Evolutionary conservation across 2,113 vertebrate species (phyloP).

Genomic region (Nematolebias whitei): DNA sequence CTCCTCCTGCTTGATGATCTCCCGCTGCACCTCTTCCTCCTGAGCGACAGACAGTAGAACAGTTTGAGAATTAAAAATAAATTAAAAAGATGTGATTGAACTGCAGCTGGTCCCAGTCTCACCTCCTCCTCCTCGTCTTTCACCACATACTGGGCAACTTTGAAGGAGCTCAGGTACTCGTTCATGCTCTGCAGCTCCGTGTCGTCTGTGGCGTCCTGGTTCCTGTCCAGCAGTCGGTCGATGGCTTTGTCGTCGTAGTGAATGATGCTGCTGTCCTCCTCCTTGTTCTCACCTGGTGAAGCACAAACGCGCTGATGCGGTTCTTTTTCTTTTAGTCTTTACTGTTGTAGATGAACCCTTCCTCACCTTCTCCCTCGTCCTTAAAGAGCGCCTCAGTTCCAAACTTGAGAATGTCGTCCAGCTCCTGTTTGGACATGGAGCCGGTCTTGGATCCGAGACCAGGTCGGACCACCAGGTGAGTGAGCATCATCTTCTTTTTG

Average conservation of each 20-base stretch:
- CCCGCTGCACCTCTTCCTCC: slow-evolving; percentile 96
- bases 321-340: neutral
- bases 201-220: slow-evolving; percentile 94
- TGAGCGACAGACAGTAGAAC: slow-evolving; percentile 32
- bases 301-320: neutral
- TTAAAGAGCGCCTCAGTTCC: slow-evolving; percentile 96
- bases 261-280: slow-evolving; percentile 95
- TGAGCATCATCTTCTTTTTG: slow-evolving; percentile 99
- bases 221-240: slow-evolving; percentile 90
- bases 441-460: slow-evolving; percentile 96
- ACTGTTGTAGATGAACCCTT: too few relatives aligned
- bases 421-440: slow-evolving; percentile 98
- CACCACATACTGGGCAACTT: slow-evolving; percentile 97
- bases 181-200: slow-evolving; percentile 98
- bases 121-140: slow-evolving; percentile 94
- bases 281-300: slow-evolving; percentile 86
- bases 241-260: slow-evolving; percentile 98
- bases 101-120: neutral
- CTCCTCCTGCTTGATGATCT: slow-evolving; percentile 98
- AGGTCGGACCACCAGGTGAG: slow-evolving; percentile 94
- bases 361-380: slow-evolving; percentile 82
- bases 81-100: too few relatives aligned
- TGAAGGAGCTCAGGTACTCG: slow-evolving; percentile 97
- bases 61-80: too few relatives aligned
- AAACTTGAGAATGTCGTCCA: slow-evolving; percentile 97